These are phyloP conservation scores for Corticium candelabrum DNA, from an alignment of 37 sponge, comb jelly and placozoan species.

Conservation along the genomic window DNA sequence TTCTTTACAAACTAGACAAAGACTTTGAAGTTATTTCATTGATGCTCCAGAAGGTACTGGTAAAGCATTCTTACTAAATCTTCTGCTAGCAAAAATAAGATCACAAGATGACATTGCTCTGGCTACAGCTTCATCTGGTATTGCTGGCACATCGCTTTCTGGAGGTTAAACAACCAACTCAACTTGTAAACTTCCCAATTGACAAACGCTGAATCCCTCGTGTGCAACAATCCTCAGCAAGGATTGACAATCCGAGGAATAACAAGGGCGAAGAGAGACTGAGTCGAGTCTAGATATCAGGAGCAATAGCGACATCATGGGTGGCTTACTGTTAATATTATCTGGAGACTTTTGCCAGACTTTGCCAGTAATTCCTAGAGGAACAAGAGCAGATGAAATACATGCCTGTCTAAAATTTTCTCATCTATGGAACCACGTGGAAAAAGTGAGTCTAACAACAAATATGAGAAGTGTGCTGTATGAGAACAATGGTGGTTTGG, in stretches of 20 bases:
- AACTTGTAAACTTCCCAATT: not conserved
- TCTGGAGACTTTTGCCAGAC: constrained; percentile 6
- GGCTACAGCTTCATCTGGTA: not conserved
- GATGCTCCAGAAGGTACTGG: not conserved
- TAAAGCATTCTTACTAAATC: not conserved
- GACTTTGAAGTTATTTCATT: not conserved
- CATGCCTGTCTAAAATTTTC: not conserved
- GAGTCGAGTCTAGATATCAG: not conserved
- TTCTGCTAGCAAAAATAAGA: not conserved
- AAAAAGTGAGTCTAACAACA: not conserved
- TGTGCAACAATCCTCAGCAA: not conserved
- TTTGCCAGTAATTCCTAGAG: constrained; percentile 9
- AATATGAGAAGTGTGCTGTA: not conserved
- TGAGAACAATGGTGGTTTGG: not conserved
- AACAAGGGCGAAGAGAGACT: not conserved
- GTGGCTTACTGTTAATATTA: not conserved
- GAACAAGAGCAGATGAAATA: not conserved
- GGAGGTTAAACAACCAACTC: not conserved
- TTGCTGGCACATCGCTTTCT: not conserved
- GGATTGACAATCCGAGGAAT: no score
- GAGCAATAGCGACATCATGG: not conserved
- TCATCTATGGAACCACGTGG: not conserved
- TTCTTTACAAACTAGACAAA: not conserved
- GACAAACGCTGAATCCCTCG: not conserved
- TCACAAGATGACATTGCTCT: not conserved